Evolutionary conservation across 2,113 vertebrate genomes (phyloP), one percentile per base, ranked within the genome.

Genomic region (Pedionomus torquatus): DNA sequence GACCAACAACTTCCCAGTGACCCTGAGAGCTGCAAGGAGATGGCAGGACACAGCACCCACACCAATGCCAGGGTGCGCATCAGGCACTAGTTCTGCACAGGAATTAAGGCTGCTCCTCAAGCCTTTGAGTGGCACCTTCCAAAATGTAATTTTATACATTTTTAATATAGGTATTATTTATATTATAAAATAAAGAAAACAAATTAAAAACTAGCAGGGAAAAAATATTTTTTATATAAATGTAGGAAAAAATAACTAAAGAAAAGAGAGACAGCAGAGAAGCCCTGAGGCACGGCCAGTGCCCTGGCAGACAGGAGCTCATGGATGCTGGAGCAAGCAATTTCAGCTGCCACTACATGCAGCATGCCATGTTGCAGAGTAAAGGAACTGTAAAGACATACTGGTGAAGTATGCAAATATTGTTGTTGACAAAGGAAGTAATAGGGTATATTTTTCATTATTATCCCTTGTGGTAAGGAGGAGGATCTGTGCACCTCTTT

Each of bases 41-140:
- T 33, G 55, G 20, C 43, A 3, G 3, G 26, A 41, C 43, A 33
- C 24, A 17, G 43, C 52, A 43, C 5, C 31, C 30, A 28, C 44
- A 37, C 7, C 63, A 49, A 14, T 0, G 0, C 37, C 11, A 5
- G 37, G 18, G n/a, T 25, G 48, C 10, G 2, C 9, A 37, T 11
- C 63, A 63, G 57, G 37, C 28, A 91, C 24, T 26, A 64, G 35
- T 61, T 43, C 31, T 7, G 26, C 55, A 63, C 16, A 63, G 10
- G 5, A 66, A 9, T 17, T 2, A 41, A 64, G 24, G 39, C 5
- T 8, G 3, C 72, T 64, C 63, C 84, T 79, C 46, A 41, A 11
- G 2, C 28, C 28, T 49, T 25, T 11, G 3, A 35, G 23, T 4
- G 82, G 55, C 41, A 48, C 17, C 33, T 88, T 52, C 28, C 37